Base-by-base conservation (phyloP, 2,113 vertebrate species). In the Burhinus bistriatus region DNA sequence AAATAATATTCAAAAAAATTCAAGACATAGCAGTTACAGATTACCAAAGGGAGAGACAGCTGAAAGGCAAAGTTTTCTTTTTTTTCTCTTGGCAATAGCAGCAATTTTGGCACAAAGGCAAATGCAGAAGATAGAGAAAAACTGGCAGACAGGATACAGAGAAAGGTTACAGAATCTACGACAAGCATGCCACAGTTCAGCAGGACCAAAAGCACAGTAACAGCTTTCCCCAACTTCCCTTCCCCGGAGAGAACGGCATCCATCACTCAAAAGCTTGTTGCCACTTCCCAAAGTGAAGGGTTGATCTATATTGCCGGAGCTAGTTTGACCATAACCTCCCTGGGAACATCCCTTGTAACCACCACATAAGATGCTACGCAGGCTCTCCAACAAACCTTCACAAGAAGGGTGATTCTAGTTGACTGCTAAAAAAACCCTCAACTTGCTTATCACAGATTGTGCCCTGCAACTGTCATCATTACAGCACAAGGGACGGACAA, bases 21-120 rank as follows among this genome's bases (percentile, higher is more conserved):
- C 69, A 92, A 89, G 55, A 78, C 91, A 93, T 78, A 91, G 94
- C 93, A 95, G 72, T 94, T 94, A 95, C 89, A 97, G 91, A 94
- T 83, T 83, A 86, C 80, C 83, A 91, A 90, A 93, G 61, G 52
- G 36, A 97, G 69, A 95, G 83, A 95, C 73, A 84, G 58, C 15
- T 76, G 51, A 87, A 93, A 84, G 82, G 80, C 83, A 88, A 44
- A 42, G 34, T 62, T 25, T 9, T 34, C 15, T 36, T 40, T 69
- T 64, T 84, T 65, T 87, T 36, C 36, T 73, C 86, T 95, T 90
- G 54, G 95, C 78, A 96, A 93, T 9, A 93, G 83, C 75, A 97
- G 92, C 78, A 47, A 92, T 88, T 97, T 92, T 94, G 96, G 95
- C 83, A 92, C 27, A 91, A 68, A 81, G 58, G 91, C 44, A 79